phyloP scores from a whole-genome alignment of 2,888 invertebrate species.

The Sminthurides aquaticus region DNA sequence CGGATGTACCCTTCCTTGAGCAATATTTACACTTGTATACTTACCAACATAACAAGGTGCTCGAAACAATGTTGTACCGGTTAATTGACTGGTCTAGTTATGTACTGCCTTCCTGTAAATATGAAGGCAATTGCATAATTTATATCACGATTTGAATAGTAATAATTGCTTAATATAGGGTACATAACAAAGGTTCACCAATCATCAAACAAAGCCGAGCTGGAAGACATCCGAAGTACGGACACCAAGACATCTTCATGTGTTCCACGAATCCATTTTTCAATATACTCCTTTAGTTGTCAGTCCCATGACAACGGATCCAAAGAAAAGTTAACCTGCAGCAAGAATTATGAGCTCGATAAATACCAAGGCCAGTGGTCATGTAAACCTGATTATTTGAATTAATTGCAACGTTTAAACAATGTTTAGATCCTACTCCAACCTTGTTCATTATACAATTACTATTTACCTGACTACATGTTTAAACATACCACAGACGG shows the following conservation, averaged over 20 bases:
- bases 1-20: no score
- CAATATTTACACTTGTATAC: neutral
- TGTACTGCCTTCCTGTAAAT: neutral
- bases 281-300: neutral
- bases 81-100: neutral
- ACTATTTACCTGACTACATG: neutral
- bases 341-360: no score
- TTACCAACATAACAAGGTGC: neutral
- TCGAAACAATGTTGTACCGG: neutral
- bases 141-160: no score
- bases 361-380: no score
- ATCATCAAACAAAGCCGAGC: no score
- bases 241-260: neutral
- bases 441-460: no score
- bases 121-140: neutral
- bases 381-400: no score
- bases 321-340: neutral
- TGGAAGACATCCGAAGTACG: neutral
- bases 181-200: no score
- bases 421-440: no score
- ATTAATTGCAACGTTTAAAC: neutral
- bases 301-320: neutral
- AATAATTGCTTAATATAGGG: no score
- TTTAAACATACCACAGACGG: neutral
- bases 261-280: neutral